phyloP scores from a whole-genome alignment of 2,888 invertebrate genomes.

The Dioctria linearis region DNA sequence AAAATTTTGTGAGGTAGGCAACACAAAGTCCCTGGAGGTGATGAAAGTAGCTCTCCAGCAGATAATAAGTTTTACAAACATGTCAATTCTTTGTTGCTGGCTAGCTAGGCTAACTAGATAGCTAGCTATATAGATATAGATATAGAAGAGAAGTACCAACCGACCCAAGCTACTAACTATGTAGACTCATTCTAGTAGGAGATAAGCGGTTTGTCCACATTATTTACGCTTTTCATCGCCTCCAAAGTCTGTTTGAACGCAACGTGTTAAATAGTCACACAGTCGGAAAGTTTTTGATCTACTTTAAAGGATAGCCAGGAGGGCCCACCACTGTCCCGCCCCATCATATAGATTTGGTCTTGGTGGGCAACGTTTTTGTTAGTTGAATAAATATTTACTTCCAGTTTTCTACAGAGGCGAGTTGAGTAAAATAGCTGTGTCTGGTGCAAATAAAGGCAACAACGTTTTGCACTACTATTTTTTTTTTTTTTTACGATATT shows the following conservation, averaged over 20 bases:
- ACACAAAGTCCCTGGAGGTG: constrained; percentile 35
- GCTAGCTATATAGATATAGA: neutral
- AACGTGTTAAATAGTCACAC: constrained; percentile 44
- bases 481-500: neutral
- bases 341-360: too few relatives aligned
- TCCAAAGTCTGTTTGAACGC: constrained; percentile 19
- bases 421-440: constrained; percentile 19
- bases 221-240: constrained; percentile 39
- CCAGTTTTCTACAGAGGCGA: neutral
- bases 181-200: constrained; percentile 13
- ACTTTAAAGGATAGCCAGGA: constrained; percentile 1
- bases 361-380: neutral
- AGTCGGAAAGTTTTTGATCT: constrained; percentile 27
- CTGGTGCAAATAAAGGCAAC: constrained; percentile 5
- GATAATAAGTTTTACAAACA: constrained; percentile 53
- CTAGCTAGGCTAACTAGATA: neutral
- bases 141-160: neutral
- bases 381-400: constrained; percentile 40
- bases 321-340: neutral
- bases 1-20: neutral
- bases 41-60: constrained; percentile 31
- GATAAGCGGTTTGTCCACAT: constrained; percentile 48
- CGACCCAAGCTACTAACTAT: neutral
- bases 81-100: constrained; percentile 45
- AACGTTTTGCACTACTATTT: neutral